Evolutionary conservation across 1,140 invertebrate genomes (phyloP), one percentile per base, ranked within the genome.

Genomic region (Lethrus apterus): DNA sequence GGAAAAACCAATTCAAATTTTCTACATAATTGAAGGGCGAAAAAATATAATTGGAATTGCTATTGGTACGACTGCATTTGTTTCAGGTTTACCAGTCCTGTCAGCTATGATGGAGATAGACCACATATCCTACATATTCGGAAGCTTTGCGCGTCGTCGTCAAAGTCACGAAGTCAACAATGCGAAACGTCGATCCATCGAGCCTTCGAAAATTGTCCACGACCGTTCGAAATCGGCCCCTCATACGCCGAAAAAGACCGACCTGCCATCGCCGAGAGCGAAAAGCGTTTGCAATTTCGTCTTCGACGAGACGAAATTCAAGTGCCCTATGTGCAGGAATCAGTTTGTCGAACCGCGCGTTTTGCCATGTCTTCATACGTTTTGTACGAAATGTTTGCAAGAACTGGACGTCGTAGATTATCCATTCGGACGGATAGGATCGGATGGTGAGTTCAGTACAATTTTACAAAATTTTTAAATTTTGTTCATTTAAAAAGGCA

Each of bases 61-160:
- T n/a, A n/a, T n/a, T n/a, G n/a, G n/a, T n/a, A n/a, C n/a, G n/a
- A n/a, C n/a, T n/a, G n/a, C n/a, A n/a, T n/a, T n/a, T n/a, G n/a
- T n/a, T n/a, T n/a, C n/a, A n/a, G n/a, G n/a, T n/a, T n/a, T n/a
- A n/a, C n/a, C n/a, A n/a, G n/a, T n/a, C n/a, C n/a, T n/a, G n/a
- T n/a, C 21, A 50, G 34, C 14, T 31, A 62, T 52, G 52, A 74
- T 76, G 73, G 74, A 76, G 65, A 67, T 75, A 40, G 75, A 76
- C 49, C 68, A 73, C 51, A 70, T 75, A 50, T 59, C 71, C 15
- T 76, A 75, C 58, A 77, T 78, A 56, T 78, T 78, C 56, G 75
- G 76, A 50, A 77, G 75, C 55, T 77, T 78, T 52, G 65, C 73
- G 1, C 59, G 76, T 42, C 70, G 75, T 47, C 70, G 73, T 15